phyloP scores from a whole-genome alignment of 2,113 vertebrate species.

The Sceloporus undulatus region DNA sequence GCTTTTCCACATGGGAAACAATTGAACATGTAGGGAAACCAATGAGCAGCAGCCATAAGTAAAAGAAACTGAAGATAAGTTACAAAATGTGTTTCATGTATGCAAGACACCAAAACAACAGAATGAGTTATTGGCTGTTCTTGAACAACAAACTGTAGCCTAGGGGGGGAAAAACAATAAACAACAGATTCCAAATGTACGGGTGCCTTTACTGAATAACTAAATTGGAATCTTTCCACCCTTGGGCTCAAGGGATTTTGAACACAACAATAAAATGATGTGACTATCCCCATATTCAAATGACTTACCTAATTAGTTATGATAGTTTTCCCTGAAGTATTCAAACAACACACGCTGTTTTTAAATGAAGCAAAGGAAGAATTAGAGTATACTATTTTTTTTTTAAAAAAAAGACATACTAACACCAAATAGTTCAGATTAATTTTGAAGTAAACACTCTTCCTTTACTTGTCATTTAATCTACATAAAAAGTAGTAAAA shows the following conservation, averaged over 20 bases:
- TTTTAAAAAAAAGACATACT: background rate
- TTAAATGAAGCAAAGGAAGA: background rate
- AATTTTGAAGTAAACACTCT: too few species aligned
- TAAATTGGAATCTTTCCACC: constrained; percentile 50
- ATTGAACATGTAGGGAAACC: constrained; percentile 15
- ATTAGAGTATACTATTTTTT: background rate
- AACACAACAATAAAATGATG: constrained; percentile 38
- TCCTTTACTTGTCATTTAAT: background rate
- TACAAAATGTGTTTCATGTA: constrained; percentile 16
- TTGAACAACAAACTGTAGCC: constrained; percentile 7
- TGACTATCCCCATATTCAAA: constrained; percentile 35
- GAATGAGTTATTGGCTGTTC: constrained; percentile 32
- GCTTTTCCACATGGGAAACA: constrained; percentile 35
- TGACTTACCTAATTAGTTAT: constrained; percentile 25
- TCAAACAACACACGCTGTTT: background rate
- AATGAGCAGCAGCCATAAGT: constrained; percentile 7
- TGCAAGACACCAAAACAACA: background rate
- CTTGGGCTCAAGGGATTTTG: constrained; percentile 26
- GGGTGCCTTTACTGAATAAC: constrained; percentile 25
- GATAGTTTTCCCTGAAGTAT: constrained; percentile 19
- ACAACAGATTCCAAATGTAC: background rate
- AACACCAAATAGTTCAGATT: background rate
- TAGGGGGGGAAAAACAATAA: background rate
- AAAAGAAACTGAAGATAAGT: constrained; percentile 28
- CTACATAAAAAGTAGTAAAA: background rate